Base-by-base conservation (phyloP, 2,113 vertebrate species). In the Tor tambroides region DNA sequence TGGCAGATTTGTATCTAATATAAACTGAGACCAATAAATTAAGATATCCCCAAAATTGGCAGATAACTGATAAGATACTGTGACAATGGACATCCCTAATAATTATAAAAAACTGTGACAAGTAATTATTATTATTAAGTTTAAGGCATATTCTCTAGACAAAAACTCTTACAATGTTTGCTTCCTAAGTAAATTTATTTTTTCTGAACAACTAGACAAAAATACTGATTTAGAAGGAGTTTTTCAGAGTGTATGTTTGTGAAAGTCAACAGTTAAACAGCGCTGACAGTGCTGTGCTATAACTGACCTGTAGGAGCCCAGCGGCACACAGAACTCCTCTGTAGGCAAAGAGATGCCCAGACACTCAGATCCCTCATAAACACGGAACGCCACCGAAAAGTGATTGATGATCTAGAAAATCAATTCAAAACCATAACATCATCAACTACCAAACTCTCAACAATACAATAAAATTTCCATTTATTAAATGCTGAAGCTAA, bases 261-360 rank as follows among this genome's bases (percentile, higher is more conserved):
- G 61, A 65, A 19, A 19, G 51, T 54, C 12, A 49, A 15, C 14
- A 15, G 46, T 4, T 49, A 49, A 0, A 12, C 23, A 26, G 85
- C n/a, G 41, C 63, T 38, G 67, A n/a, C 3, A 10, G 56, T 59
- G 6, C 1, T 10, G 23, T 28, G 21, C 0, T 54, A 87, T 83
- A 4, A 21, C 78, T 87, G 43, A 99, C 98, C 97, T 96, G 90
- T 99, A 99, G 12, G 96, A 98, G 41, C 96, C 92, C 90, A 99
- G 92, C 15, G 98, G 97, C 77, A 99, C 94, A 91, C 95, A 98
- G 93, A 97, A 99, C 89, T 99, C 98, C 91, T 96, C 95, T 65
- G 89, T 94, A 82, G 98, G 96, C 46, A 92, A 93, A 89, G 97
- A 95, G 76, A 88, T 94, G 86, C 98, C 98, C 91, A 99, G 92